phyloP scores from a whole-genome alignment of 1,140 invertebrate genomes.

The Pararge aegeria region DNA sequence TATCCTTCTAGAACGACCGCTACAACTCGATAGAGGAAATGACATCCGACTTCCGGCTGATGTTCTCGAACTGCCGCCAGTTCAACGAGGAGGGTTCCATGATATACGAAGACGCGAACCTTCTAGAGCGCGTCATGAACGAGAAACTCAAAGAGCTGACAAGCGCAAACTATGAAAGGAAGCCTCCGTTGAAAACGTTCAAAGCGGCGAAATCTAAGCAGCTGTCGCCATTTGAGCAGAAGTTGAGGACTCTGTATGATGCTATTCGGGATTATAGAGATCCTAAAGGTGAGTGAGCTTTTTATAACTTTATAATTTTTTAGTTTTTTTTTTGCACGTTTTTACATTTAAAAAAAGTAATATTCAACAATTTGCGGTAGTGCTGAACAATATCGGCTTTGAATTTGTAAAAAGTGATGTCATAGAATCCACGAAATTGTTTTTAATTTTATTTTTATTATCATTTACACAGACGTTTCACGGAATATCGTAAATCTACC shows the following conservation, averaged over 20 bases:
- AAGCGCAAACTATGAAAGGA: conserved; percentile 42
- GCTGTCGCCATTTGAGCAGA: conserved; percentile 84
- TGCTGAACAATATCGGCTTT: no score
- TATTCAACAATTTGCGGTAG: no score
- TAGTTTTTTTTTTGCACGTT: no score
- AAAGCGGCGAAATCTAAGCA: conserved; percentile 59
- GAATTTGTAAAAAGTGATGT: no score
- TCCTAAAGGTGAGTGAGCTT: conserved; percentile 82
- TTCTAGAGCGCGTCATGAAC: conserved; percentile 91
- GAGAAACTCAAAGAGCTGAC: conserved; percentile 90
- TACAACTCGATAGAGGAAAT: conserved; percentile 83
- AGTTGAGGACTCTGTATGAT: conserved; percentile 93
- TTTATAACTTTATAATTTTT: no score
- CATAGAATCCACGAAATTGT: no score
- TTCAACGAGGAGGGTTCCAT: conserved; percentile 98
- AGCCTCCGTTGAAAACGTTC: conserved; percentile 44
- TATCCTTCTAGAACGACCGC: conserved; percentile 75
- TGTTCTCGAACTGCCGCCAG: conserved; percentile 97
- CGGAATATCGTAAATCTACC: no score
- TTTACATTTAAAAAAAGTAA: no score
- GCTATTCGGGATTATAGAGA: conserved; percentile 94
- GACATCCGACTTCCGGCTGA: conserved; percentile 85
- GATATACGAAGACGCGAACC: conserved; percentile 96
- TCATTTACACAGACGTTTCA: no score
- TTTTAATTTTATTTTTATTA: no score